Conservation (phyloP, 2,888 invertebrate genomes). For the Scaptodrosophila latifasciaeformis region DNA sequence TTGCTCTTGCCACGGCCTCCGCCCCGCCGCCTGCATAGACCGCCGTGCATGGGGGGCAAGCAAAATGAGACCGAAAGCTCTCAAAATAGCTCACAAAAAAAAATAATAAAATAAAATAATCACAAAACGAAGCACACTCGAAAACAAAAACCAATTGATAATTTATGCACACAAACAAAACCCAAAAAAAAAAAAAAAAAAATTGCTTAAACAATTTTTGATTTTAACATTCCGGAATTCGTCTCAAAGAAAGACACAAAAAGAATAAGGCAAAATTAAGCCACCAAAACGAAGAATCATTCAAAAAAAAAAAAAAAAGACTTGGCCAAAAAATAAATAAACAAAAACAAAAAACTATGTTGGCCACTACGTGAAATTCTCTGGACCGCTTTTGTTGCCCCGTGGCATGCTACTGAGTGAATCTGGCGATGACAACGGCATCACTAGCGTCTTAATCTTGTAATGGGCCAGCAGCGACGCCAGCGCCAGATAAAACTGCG, state of each 20-base stretch:
- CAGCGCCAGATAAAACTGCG: neutral
- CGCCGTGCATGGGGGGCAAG: slow-evolving; percentile 33
- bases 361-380: neutral
- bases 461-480: neutral
- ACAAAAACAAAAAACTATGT: slow-evolving; percentile 4
- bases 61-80: neutral
- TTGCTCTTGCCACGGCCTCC: neutral
- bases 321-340: neutral
- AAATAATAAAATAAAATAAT: neutral
- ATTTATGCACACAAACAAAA: no score
- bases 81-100: neutral
- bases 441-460: slow-evolving; percentile 4
- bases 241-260: neutral
- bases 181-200: no score
- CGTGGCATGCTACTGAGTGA: slow-evolving; percentile 62
- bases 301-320: neutral
- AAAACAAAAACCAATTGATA: no score
- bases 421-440: slow-evolving; percentile 16
- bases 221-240: no score
- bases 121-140: neutral
- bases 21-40: slow-evolving; percentile 21
- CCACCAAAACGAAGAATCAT: neutral
- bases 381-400: slow-evolving; percentile 54
- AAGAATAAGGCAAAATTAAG: neutral
- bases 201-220: no score